Base-by-base conservation (phyloP, 2,797 vertebrate species). In the Phalloptychus januarius region DNA sequence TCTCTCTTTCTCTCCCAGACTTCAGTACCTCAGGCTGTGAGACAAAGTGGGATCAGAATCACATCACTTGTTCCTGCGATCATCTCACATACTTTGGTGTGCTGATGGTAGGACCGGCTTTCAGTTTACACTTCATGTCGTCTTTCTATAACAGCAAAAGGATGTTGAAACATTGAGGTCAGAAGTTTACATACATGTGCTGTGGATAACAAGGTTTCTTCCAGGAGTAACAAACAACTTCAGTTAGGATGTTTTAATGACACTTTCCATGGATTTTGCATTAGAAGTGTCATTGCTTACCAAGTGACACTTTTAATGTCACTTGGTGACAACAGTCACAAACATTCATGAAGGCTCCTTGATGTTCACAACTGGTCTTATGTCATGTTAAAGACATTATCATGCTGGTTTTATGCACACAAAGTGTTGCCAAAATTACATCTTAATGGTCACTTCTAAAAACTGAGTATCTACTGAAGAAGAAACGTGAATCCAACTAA, bases 71-170 rank as follows among this genome's bases (percentile, higher is more conserved):
- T 70, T 86, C 77, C 74, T 92, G 88, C 71, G 5, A 91, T 54
- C 91, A 93, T 77, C 79, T 93, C 80, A 92, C 92, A 0, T 92
- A 72, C 85, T 93, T 92, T 5, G 90, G 65, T 7, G 78, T 93
- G 13, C 88, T 93, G 38, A 5, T 93, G 86, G 92, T 93, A 87
- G 38, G 84, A 61, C 0, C 20, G 11, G 31, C 23, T 25, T 50
- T 23, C 5, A 3, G 0, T 15, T 6, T 12, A 4, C 0, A 71
- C 31, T 33, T 31, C 54, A 58, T 31, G 12, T 58, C 2, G 54
- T 58, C 12, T 58, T 58, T 65, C 10, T 3, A 10, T 65, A 10
- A 65, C 18, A 65, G 7, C 18, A 38, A 18, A 6, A 63, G 28
- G 36, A 36, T 36, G 56, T 63, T 20, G 18, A 36, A 63, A 33